Evolutionary conservation across 2,113 vertebrate genomes (phyloP).

Genomic region (Lampris megalopsis): DNA sequence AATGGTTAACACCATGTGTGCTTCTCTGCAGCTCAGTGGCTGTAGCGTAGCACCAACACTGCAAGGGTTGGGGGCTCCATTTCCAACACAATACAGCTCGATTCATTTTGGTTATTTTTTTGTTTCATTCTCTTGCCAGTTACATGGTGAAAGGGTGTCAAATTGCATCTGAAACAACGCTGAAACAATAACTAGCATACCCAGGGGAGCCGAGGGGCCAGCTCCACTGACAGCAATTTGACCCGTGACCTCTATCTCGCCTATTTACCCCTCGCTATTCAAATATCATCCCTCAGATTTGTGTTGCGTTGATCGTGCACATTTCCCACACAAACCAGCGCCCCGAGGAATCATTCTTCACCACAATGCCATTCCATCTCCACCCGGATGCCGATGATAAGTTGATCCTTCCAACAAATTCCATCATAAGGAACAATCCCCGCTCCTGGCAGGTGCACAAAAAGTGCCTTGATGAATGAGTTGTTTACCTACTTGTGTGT

Average conservation of each 20-base stretch:
- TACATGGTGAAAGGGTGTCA: slow-evolving; percentile 39
- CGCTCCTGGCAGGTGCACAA: slow-evolving; percentile 66
- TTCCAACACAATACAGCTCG: slow-evolving; percentile 5
- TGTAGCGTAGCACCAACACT: background rate
- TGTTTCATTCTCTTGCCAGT: slow-evolving; percentile 32
- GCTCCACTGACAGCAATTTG: slow-evolving; percentile 30
- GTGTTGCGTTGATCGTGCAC: background rate
- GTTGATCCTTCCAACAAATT: slow-evolving; percentile 73
- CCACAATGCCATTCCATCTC: slow-evolving; percentile 55
- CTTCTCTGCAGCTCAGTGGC: too few relatives aligned
- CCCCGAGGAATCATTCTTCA: slow-evolving; percentile 53
- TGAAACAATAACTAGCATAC: slow-evolving; percentile 30
- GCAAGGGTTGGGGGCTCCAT: slow-evolving; percentile 15
- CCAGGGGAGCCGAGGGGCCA: slow-evolving; percentile 16
- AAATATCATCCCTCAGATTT: slow-evolving; percentile 41
- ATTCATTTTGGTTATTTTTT: slow-evolving; percentile 44
- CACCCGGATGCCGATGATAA: slow-evolving; percentile 63
- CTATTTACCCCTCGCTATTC: slow-evolving; percentile 37
- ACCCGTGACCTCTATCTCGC: slow-evolving; percentile 35
- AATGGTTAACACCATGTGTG: too few relatives aligned
- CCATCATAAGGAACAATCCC: slow-evolving; percentile 71
- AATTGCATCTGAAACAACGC: slow-evolving; percentile 41
- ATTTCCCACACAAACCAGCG: slow-evolving; percentile 46
- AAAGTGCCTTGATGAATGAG: slow-evolving; percentile 69
- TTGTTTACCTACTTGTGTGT: slow-evolving; percentile 72